A percentile compares a stretch with the other conserved stretches of the same genome.
These are phyloP conservation scores for Nasonia vitripennis DNA, from an alignment of 1,140 invertebrate genomes.

Conservation along the genomic window DNA sequence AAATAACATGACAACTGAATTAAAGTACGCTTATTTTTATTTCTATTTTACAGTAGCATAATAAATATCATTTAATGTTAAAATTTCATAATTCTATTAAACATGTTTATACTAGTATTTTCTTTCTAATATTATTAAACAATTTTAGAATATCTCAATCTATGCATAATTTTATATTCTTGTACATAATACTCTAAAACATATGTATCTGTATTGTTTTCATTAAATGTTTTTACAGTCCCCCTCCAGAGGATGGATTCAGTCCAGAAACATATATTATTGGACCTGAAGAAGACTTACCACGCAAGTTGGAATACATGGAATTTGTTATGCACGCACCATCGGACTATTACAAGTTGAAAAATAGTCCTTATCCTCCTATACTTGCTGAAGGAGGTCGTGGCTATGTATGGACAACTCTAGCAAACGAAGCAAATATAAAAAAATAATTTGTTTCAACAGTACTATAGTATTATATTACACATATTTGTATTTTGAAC, in stretches of 20 bases:
- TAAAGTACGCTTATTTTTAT: background rate
- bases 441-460: slow-evolving; percentile 49
- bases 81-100: background rate
- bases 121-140: slow-evolving; percentile 1
- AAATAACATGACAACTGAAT: background rate
- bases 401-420: slow-evolving; percentile 82
- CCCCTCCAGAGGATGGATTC: slow-evolving; percentile 85
- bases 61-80: background rate
- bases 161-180: background rate
- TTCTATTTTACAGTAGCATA: background rate
- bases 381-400: slow-evolving; percentile 76
- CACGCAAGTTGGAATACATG: slow-evolving; percentile 89
- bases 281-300: slow-evolving; percentile 93
- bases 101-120: background rate
- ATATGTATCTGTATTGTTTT: slow-evolving; percentile 19
- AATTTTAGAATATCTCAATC: background rate
- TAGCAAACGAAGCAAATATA: slow-evolving; percentile 66
- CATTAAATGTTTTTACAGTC: slow-evolving; percentile 74
- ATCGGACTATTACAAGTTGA: slow-evolving; percentile 90
- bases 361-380: slow-evolving; percentile 85
- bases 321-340: slow-evolving; percentile 96
- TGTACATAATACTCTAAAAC: background rate
- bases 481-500: slow-evolving; percentile 12
- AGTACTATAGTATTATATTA: slow-evolving; percentile 33
- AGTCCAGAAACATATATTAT: slow-evolving; percentile 94